Evolutionary conservation across 2,113 vertebrate genomes (phyloP).

Genomic region (Engraulis encrasicolus): DNA sequence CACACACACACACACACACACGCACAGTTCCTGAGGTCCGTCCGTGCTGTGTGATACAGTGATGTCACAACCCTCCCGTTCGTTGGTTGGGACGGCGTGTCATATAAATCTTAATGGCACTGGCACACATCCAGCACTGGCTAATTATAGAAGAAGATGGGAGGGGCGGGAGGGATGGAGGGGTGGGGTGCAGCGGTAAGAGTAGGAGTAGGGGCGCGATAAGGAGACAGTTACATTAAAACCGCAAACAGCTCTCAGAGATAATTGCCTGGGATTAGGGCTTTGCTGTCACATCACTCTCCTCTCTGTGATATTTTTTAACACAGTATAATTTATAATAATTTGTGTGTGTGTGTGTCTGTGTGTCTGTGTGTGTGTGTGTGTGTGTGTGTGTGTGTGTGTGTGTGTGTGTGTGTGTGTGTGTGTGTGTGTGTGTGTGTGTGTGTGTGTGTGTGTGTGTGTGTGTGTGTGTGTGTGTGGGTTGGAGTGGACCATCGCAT

Average conservation of each 20-base stretch:
- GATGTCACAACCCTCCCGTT: conserved; percentile 50
- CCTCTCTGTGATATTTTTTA: conserved; percentile 1
- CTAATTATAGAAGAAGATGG: conserved; percentile 4
- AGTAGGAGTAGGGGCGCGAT: neutral
- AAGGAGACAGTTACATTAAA: conserved; percentile 14
- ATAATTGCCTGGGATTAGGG: conserved; percentile 21
- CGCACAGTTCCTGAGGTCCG: neutral
- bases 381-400: no score
- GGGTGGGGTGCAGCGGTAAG: no score
- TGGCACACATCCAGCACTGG: neutral
- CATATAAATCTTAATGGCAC: conserved; percentile 28
- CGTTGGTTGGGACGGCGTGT: no score
- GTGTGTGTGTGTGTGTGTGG: no score
- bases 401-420: no score
- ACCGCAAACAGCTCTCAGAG: conserved; percentile 19
- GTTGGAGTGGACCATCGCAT: no score
- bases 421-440: no score
- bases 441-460: no score
- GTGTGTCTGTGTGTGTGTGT: no score
- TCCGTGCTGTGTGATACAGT: conserved; percentile 33
- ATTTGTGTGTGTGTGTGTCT: no score
- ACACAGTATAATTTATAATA: conserved; percentile 13
- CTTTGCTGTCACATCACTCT: neutral
- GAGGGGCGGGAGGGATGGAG: no score
- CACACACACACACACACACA: no score